These are phyloP conservation scores for Sebastes variabilis DNA, from an alignment of 2,797 vertebrate genomes.

Conservation along the genomic window DNA sequence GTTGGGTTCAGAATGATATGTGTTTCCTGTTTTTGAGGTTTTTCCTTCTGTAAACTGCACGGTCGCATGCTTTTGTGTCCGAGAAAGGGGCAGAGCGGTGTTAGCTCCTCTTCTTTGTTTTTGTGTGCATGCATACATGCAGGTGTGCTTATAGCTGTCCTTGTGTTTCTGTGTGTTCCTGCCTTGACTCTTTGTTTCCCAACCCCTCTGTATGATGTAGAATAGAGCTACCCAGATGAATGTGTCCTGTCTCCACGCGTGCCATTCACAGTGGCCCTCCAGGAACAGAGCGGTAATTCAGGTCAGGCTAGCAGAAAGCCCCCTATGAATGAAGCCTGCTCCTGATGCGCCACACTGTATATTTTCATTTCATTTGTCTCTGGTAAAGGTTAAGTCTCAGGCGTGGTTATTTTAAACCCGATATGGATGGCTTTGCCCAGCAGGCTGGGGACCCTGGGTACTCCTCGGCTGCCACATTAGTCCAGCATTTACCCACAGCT, in stretches of 20 bases:
- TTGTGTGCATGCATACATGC: constrained; percentile 33
- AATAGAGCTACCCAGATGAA: constrained; percentile 82
- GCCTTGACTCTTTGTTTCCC: constrained; percentile 66
- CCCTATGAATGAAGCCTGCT: constrained; percentile 84
- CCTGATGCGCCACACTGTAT: constrained; percentile 80
- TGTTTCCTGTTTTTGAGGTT: constrained; percentile 59
- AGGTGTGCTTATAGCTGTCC: constrained; percentile 60
- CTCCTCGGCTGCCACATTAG: constrained; percentile 74
- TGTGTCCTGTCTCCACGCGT: constrained; percentile 80
- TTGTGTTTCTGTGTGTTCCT: constrained; percentile 58
- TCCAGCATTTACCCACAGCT: constrained; percentile 76
- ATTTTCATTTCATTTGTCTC: constrained; percentile 87
- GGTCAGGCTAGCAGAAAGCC: constrained; percentile 83
- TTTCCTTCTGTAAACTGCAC: constrained; percentile 26
- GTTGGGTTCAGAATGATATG: constrained; percentile 47
- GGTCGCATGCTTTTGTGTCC: constrained; percentile 32
- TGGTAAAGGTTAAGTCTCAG: constrained; percentile 88
- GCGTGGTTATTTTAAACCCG: constrained; percentile 88
- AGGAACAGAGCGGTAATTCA: constrained; percentile 84
- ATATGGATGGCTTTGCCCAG: constrained; percentile 86
- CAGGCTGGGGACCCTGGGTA: constrained; percentile 81
- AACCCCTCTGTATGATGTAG: constrained; percentile 71
- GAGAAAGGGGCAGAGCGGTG: neutral
- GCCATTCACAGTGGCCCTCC: constrained; percentile 82
- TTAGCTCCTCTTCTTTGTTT: constrained; percentile 16